Base-by-base conservation (phyloP, 2,113 vertebrate species). In the Callipepla californica region DNA sequence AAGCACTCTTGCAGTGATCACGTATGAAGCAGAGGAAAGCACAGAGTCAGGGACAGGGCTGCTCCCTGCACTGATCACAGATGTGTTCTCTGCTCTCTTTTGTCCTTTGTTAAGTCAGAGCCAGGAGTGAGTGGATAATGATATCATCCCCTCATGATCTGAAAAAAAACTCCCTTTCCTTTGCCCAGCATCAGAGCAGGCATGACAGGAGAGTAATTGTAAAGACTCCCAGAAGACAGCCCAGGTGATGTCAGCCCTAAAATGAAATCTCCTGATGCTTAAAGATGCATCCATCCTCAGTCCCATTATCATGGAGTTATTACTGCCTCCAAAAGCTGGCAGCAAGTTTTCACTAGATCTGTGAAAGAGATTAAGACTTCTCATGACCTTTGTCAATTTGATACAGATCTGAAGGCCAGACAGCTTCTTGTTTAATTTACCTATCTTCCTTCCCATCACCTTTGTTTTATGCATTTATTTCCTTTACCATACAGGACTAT, bases 381-480 rank as follows among this genome's bases (percentile, higher is more conserved):
- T 84, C 7, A 7, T 28, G 28, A 68, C 58, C 42, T 63, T 75
- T 19, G 7, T 47, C 80, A 65, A 81, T 68, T 63, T 5, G 2
- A 83, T 26, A 9, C 16, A 40, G 26, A 22, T 42, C 26, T 1
- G 3, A 40, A 80, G 17, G 28, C 11, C 28, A 70, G 36, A 2
- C 11, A 89, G 58, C 45, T 74, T 67, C 22, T 69, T 36, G 13
- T 70, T 91, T 80, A 82, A 85, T 74, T 77, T 12, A 61, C 74
- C 62, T 15, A 40, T 66, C 40, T 84, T 77, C n/a, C 17, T 7
- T 32, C 40, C 68, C 23, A 36, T 17, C 0, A 0, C 21, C 42
- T 87, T 88, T 0, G 0, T 59, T 93, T 92, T 74, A 80, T 51
- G 45, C 15, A 26, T 72, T 80, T 80, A n/a, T 50, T 85, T 91